phyloP scores from a whole-genome alignment of 2,797 vertebrate species.

The Vespertilio murinus region DNA sequence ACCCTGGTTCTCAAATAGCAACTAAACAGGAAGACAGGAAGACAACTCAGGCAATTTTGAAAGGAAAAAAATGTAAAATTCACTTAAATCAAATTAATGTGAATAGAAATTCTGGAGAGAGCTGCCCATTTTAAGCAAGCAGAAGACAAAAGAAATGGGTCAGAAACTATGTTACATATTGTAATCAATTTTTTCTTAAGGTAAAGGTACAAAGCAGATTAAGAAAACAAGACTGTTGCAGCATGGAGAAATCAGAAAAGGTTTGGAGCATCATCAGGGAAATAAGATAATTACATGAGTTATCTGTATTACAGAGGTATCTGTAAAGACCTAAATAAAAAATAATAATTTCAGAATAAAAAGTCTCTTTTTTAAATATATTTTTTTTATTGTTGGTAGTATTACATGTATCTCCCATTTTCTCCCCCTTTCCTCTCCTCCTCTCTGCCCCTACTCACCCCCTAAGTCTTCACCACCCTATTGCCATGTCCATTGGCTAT shows the following conservation, averaged over 20 bases:
- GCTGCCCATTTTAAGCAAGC: background rate
- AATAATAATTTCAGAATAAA: background rate
- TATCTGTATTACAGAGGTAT: background rate
- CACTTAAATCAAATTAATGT: background rate
- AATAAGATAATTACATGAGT: background rate
- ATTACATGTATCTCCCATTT: too few species aligned
- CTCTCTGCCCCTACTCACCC: too few species aligned
- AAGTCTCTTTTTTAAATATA: background rate
- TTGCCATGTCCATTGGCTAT: too few species aligned
- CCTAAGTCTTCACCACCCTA: too few species aligned
- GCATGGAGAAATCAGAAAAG: background rate
- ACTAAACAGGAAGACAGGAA: background rate
- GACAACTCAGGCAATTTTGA: background rate
- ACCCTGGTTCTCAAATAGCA: background rate
- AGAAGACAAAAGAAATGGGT: background rate
- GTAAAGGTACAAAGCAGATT: background rate
- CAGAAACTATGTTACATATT: background rate
- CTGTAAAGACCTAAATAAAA: background rate
- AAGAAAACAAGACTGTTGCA: background rate
- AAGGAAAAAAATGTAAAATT: background rate
- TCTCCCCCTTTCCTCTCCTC: too few species aligned
- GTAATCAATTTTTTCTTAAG: background rate
- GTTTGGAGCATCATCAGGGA: background rate
- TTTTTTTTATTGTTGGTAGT: too few species aligned
- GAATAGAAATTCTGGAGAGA: background rate